Evolutionary conservation across 1,140 invertebrate genomes (phyloP).

Genomic region (Euwallacea similis): DNA sequence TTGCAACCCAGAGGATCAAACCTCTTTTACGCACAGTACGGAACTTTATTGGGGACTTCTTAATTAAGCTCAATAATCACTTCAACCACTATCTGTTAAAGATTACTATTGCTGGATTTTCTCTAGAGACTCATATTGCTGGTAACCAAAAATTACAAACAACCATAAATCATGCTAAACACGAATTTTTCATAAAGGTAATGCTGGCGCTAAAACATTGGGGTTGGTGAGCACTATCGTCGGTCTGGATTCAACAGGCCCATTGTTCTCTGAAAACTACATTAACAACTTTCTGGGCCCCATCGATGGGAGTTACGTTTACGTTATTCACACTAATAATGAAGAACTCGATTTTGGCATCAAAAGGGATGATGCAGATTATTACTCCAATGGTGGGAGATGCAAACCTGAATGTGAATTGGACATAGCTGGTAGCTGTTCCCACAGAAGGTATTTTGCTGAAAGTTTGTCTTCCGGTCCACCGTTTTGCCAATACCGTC

Average conservation of each 20-base stretch:
- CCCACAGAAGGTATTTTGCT: slow-evolving; percentile 60
- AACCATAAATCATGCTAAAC: no score
- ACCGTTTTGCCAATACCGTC: slow-evolving; percentile 57
- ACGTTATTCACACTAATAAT: slow-evolving; percentile 67
- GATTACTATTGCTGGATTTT: slow-evolving; percentile 66
- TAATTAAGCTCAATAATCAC: slow-evolving; percentile 55
- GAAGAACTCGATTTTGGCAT: slow-evolving; percentile 62
- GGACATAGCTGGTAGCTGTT: slow-evolving; percentile 56
- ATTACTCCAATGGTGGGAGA: slow-evolving; percentile 69
- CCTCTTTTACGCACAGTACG: slow-evolving; percentile 56
- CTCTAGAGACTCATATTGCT: slow-evolving; percentile 69
- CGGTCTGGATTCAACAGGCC: slow-evolving; percentile 60
- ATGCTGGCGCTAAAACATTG: slow-evolving; percentile 57
- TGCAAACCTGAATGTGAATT: slow-evolving; percentile 68
- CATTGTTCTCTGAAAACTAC: slow-evolving; percentile 56
- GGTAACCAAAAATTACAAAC: no score
- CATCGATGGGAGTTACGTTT: slow-evolving; percentile 63
- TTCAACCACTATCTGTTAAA: slow-evolving; percentile 56
- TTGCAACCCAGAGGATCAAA: slow-evolving; percentile 10
- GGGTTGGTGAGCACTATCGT: slow-evolving; percentile 51
- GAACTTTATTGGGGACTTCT: slow-evolving; percentile 56
- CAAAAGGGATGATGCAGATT: slow-evolving; percentile 69
- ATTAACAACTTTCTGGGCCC: slow-evolving; percentile 61
- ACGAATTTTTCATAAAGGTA: no score
- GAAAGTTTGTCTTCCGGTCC: slow-evolving; percentile 56